phyloP scores from a whole-genome alignment of 2,113 vertebrate genomes.

The Hypocryptadius cinnamomeus region DNA sequence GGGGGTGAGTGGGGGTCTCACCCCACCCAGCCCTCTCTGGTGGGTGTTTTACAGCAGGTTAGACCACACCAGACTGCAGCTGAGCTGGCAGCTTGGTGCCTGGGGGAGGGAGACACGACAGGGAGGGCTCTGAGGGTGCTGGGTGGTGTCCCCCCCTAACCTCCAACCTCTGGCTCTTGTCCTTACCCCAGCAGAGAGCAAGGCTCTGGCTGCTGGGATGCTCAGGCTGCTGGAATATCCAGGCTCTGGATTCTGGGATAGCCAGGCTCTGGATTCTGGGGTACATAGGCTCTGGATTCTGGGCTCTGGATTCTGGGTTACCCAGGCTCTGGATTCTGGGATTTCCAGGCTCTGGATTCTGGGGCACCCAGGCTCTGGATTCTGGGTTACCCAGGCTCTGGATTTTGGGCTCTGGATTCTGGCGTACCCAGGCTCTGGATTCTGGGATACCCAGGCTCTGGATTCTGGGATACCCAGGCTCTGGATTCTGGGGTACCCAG shows the following conservation, averaged over 20 bases:
- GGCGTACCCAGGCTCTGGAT: rapidly evolving
- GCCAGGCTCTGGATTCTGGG: background rate
- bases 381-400: background rate
- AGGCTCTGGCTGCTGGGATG: background rate
- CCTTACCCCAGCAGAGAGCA: background rate
- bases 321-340: background rate
- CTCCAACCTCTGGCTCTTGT: background rate
- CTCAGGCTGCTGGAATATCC: background rate
- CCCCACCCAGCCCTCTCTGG: background rate
- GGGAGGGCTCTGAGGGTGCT: background rate
- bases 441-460: background rate
- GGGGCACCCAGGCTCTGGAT: background rate
- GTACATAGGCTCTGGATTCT: rapidly evolving
- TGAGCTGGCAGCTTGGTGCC: background rate
- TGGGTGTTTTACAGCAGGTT: background rate
- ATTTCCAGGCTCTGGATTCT: rapidly evolving
- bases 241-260: background rate
- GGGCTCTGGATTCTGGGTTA: too few species aligned
- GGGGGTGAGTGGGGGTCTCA: background rate
- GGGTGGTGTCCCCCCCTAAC: background rate
- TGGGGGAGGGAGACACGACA: background rate
- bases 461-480: rapidly evolving
- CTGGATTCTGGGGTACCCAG: rapidly evolving
- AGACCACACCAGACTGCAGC: background rate
- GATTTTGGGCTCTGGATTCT: rapidly evolving